Percentiles rank a stretch among this genome's conserved stretches.
These are phyloP conservation scores for Chrysogorgia sp. DNA, from an alignment of 92 coral and sea anemone species.

Conservation along the genomic window DNA sequence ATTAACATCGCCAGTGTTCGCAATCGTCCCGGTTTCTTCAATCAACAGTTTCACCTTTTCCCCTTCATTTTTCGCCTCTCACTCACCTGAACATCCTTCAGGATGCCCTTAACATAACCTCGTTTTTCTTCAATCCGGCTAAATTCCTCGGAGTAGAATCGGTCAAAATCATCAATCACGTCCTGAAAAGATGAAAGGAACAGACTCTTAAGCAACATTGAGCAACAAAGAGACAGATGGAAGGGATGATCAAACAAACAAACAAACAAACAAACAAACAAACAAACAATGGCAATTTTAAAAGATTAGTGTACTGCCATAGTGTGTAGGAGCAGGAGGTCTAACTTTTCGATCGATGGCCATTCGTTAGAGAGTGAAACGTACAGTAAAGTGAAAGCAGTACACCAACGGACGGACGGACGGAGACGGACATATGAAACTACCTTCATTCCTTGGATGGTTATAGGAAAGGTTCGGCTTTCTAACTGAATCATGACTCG, in stretches of 20 bases:
- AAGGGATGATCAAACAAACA: neutral
- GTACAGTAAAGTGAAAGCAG: too few relatives aligned
- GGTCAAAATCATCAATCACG: conserved; percentile 82
- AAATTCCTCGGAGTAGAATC: conserved; percentile 84
- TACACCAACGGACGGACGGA: too few relatives aligned
- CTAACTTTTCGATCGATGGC: too few relatives aligned
- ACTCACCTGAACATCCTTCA: conserved; percentile 93
- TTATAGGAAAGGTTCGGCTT: conserved; percentile 82
- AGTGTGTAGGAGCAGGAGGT: too few relatives aligned
- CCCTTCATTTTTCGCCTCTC: neutral
- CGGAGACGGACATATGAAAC: neutral
- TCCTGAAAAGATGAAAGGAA: conserved; percentile 60
- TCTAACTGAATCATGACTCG: conserved; percentile 70
- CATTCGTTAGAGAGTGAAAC: too few relatives aligned
- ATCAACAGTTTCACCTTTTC: neutral
- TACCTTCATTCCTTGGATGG: conserved; percentile 95
- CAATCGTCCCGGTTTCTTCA: too few relatives aligned
- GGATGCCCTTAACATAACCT: conserved; percentile 77
- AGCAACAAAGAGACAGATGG: neutral
- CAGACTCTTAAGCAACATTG: neutral
- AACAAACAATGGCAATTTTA: neutral
- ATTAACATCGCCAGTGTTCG: too few relatives aligned
- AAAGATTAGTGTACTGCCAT: too few relatives aligned
- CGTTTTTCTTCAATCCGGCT: conserved; percentile 84
- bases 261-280: neutral